phyloP scores from a whole-genome alignment of 2,888 invertebrate species.

The Hermodice carunculata region DNA sequence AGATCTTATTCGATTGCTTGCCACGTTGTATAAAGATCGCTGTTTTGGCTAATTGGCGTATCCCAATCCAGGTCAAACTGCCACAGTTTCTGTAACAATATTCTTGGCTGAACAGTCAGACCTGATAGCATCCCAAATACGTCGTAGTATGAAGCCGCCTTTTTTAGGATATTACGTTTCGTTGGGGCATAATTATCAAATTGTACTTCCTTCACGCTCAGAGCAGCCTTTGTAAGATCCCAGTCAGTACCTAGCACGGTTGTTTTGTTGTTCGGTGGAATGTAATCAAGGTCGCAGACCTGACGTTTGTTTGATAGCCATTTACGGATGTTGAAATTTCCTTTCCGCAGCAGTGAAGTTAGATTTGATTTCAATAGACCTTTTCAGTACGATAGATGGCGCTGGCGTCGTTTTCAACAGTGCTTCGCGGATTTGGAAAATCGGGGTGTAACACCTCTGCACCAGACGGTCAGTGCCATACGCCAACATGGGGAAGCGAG shows the following conservation, averaged over 20 bases:
- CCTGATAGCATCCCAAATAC: conserved; percentile 11
- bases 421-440: too few species aligned
- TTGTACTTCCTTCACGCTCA: conserved; percentile 5
- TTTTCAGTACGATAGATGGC: too few species aligned
- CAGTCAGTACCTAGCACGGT: conserved; percentile 11
- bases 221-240: conserved; percentile 2
- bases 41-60: conserved; percentile 12
- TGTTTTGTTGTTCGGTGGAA: background rate
- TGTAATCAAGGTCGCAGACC: conserved; percentile 2
- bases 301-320: conserved; percentile 7
- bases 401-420: too few species aligned
- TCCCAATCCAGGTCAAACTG: conserved; percentile 17
- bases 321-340: conserved; percentile 9
- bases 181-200: background rate
- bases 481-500: too few species aligned
- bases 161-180: conserved; percentile 12
- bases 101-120: conserved; percentile 1
- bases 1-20: conserved; percentile 7
- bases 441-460: too few species aligned
- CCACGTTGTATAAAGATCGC: conserved; percentile 9
- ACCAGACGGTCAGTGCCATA: too few species aligned
- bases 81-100: conserved; percentile 14
- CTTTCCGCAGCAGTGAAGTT: background rate
- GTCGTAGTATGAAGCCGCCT: conserved; percentile 10
- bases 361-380: conserved; percentile 11